Evolutionary conservation across 2,888 invertebrate species (phyloP), one percentile per base, ranked within the genome.

Genomic region (Troides oblongomaculatus): DNA sequence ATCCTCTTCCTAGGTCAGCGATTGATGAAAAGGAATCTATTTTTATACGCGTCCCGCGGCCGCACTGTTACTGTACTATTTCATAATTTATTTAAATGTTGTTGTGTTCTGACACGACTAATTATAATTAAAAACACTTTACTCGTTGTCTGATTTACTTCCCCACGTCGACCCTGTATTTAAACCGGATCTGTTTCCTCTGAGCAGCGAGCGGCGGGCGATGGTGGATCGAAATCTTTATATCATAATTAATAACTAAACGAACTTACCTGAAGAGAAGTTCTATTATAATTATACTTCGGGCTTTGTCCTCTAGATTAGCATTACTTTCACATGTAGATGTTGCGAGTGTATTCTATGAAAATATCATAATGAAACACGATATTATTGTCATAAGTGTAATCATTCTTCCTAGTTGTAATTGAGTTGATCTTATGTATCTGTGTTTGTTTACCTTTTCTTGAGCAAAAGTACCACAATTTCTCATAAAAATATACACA

Each of bases 1-100:
- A 81, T 84, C 88, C 86, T 88, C 83, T 84, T 86, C 81, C 75
- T 85, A 89, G 87, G 81, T 77, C 87, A 87, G 82, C 73, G 74
- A 81, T 79, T 77, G 74, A 73, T 75, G 76, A 72, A 87, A 84
- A 85, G 82, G 76, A 80, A 86, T 89, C 87, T 91, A 90, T 90
- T 90, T 91, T 91, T 90, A 81, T 91, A 90, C 65, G 72, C 59
- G 73, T 36, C 66, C 56, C 56, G 70, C 70, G 62, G 70, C 69
- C 50, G 62, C 66, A 21, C 65, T 81, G 80, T 23, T 62, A 46
- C 58, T 30, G 21, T 65, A 65, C 62, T 56, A 39, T 69, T 66
- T 81, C 79, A 81, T 85, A 78, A 81, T 84, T 84, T 84, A 81
- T 84, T 83, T 78, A 81, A 81, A 77, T 77, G 80, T 75, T 75